Base-by-base conservation (phyloP, 2,113 vertebrate genomes). In the Fulmarus glacialis region DNA sequence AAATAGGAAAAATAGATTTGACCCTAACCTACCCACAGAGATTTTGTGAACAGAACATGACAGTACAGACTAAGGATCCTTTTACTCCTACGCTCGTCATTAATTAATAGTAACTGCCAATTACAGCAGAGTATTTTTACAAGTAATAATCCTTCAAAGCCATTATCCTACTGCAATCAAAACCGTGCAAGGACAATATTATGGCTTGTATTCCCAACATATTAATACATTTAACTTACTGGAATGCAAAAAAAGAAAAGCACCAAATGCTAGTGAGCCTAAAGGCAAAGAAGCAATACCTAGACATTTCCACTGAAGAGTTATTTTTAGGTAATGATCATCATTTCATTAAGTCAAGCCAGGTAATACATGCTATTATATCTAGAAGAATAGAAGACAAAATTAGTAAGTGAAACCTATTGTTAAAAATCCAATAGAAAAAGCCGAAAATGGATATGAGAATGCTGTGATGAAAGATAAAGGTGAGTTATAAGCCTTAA, bases 111-210 rank as follows among this genome's bases (percentile, higher is more conserved):
- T 58, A 80, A 71, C 17, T 62, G n/a, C 47, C 72, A 96, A 87
- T 96, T 87, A 93, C 48, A 94, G 75, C 43, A 75, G 20, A 11
- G 29, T 63, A 90, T 82, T 87, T 95, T 91, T 56, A 73, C 82
- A 91, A 82, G 70, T 53, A 74, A 75, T 64, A 90, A 81, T 84
- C 71, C n/a, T 79, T 91, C 84, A 88, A 95, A 95, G 87, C 26
- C 26, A 36, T 90, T 86, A 86, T 60, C 63, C 63, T 81, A 40
- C 4, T 75, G 42, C 71, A 83, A 83, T 38, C 62, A 66, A 79
- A 94, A 90, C 19, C 30, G 58, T n/a, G 52, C 73, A 80, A 58
- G 23, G 62, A 60, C 50, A 79, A 36, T 7, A 42, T 66, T 34
- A 91, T 6, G 26, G 30, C 5, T 80, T 81, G 36, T 50, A 42